Percentiles rank a stretch among this genome's conserved stretches.
These are phyloP conservation scores for Chelonus insularis DNA, from an alignment of 1,140 invertebrate genomes.

Conservation along the genomic window DNA sequence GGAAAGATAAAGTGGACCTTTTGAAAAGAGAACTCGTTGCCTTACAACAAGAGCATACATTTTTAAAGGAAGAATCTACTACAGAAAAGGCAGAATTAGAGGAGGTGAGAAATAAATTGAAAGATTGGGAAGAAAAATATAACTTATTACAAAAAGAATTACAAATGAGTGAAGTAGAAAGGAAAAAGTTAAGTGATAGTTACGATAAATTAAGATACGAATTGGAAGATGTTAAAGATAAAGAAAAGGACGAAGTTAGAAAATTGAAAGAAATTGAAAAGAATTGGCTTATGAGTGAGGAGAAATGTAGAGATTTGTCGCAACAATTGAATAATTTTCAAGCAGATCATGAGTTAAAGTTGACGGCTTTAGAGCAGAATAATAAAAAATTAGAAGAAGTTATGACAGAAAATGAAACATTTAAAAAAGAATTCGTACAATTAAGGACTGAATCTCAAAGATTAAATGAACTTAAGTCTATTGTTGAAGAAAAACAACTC, in stretches of 20 bases:
- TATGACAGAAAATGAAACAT: too few species aligned
- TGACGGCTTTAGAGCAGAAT: too few species aligned
- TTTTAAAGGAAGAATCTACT: conserved; percentile 45
- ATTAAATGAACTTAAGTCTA: too few species aligned
- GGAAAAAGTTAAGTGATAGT: conserved; percentile 43
- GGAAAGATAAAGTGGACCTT: not conserved
- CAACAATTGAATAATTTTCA: too few species aligned
- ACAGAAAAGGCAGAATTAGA: conserved; percentile 50
- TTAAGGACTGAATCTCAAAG: too few species aligned
- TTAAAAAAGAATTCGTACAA: too few species aligned
- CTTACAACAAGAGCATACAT: conserved; percentile 55
- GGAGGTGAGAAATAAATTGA: conserved; percentile 51
- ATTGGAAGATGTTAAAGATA: conserved; percentile 31
- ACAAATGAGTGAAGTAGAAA: conserved; percentile 42
- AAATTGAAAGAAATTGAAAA: conserved; percentile 23
- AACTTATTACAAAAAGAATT: conserved; percentile 51
- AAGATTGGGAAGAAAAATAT: conserved; percentile 55
- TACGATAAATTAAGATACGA: conserved; percentile 39
- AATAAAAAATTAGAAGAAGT: too few species aligned
- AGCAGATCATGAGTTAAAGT: too few species aligned
- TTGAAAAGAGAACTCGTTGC: conserved; percentile 51
- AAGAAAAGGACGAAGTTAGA: too few species aligned
- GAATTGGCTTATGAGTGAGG: conserved; percentile 9
- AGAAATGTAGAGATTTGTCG: too few species aligned
- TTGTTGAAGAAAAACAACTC: conserved; percentile 24